A percentile compares a stretch with the other conserved stretches of the same genome.
These are phyloP conservation scores for Octomys mimax DNA, from an alignment of 2,797 vertebrate species.

Conservation along the genomic window DNA sequence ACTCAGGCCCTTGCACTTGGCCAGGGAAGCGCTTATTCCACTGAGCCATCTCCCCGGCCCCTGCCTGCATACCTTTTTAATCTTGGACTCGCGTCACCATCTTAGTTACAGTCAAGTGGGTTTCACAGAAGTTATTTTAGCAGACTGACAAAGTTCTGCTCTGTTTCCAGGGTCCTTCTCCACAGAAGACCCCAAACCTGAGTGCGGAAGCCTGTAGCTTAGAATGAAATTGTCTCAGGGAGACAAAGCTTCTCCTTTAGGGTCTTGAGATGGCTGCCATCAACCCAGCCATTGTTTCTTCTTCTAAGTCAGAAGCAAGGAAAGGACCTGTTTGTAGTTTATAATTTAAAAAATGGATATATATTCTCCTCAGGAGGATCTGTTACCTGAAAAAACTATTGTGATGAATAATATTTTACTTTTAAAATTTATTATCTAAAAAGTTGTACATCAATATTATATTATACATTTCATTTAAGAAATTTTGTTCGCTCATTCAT, in stretches of 20 bases:
- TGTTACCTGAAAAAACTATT: not conserved
- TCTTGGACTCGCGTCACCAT: conserved; percentile 76
- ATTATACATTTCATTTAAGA: conserved; percentile 18
- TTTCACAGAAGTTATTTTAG: conserved; percentile 38
- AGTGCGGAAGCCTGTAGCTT: conserved; percentile 36
- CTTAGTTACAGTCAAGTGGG: conserved; percentile 74
- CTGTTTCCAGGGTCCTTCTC: conserved; percentile 60
- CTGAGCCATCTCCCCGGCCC: too few species aligned
- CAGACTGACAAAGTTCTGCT: not conserved
- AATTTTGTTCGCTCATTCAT: not conserved
- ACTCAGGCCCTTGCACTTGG: too few species aligned
- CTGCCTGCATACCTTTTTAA: conserved; percentile 20
- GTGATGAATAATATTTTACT: conserved; percentile 28
- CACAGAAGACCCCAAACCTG: conserved; percentile 39
- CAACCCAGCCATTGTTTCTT: not conserved
- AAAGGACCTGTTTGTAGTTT: not conserved
- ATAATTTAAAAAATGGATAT: conserved; percentile 27
- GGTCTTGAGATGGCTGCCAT: not conserved
- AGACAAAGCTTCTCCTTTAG: conserved; percentile 19
- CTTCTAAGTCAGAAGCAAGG: not conserved
- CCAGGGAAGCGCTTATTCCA: too few species aligned
- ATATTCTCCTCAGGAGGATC: not conserved
- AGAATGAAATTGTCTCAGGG: not conserved
- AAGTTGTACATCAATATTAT: not conserved
- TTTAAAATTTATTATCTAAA: conserved; percentile 43